Evolutionary conservation across 1,140 invertebrate species (phyloP), one percentile per base, ranked within the genome.

Genomic region (Thaumatotibia leucotreta): DNA sequence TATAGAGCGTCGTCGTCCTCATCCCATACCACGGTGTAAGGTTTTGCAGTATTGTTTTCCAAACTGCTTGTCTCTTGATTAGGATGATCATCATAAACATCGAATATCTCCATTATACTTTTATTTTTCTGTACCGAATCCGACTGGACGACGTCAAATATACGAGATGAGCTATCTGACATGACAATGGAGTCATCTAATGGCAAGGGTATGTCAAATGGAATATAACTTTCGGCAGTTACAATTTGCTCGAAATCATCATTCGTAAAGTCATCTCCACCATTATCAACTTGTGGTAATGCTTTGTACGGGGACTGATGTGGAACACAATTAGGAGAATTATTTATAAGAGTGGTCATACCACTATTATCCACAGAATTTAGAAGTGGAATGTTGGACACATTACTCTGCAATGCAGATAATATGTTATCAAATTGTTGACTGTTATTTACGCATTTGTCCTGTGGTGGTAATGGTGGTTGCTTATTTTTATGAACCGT

Each of bases 1-100:
- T 92, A 92, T 22, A 92, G 79, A 67, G 80, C 90, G 68, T 92
- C 91, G 73, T 92, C 89, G 67, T 91, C 90, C 65, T 84, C 85
- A 79, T 91, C 83, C 89, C 89, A 91, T 29, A 80, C 69, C 62
- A 69, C 73, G 68, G 84, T 80, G 72, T 82, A 85, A n/a, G 54
- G 72, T 82, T 82, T 86, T 45, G 68, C 68, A 20, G 76, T 64
- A 75, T 66, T 74, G 27, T 77, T 80, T 64, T 86, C 80, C 9
- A 77, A 63, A 52, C 84, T 76, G 14, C 66, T 67, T 61, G 10
- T 67, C 31, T 84, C 80, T 45, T 80, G 75, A 73, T 77, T 83
- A 4, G 69, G 61, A 33, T 10, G 23, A 20, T 72, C 23, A 20
- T 83, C 77, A 69, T 73, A 66, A 33, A 65, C 68, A 61, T 78